phyloP scores from a whole-genome alignment of 2,888 invertebrate genomes.

The Euclidia mi region DNA sequence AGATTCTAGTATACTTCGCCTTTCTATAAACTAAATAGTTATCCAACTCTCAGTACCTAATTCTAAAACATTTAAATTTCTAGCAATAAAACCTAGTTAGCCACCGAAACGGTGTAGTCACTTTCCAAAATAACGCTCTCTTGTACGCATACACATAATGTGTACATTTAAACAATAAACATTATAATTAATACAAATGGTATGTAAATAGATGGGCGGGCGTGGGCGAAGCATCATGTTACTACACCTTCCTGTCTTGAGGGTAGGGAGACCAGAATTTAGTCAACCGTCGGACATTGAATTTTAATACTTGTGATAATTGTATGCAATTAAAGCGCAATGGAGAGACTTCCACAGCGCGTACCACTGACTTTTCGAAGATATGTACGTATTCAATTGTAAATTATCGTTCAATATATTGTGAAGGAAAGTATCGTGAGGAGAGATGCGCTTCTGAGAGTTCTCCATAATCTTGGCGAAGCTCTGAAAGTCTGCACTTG shows the following conservation, averaged over 20 bases:
- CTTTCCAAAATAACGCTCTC: conserved; percentile 39
- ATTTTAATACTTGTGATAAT: too few relatives aligned
- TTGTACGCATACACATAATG: conserved; percentile 1
- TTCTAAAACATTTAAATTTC: conserved; percentile 20
- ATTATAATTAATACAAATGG: conserved; percentile 28
- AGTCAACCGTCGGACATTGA: background rate
- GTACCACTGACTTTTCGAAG: too few relatives aligned
- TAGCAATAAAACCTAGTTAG: conserved; percentile 15
- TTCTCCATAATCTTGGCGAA: too few relatives aligned
- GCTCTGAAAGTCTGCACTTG: too few relatives aligned
- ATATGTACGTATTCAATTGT: too few relatives aligned
- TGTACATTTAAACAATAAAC: conserved; percentile 26
- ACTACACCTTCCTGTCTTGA: conserved; percentile 46
- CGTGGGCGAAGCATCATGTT: conserved; percentile 41
- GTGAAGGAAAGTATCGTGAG: too few relatives aligned
- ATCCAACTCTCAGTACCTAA: background rate
- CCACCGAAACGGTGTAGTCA: conserved; percentile 22
- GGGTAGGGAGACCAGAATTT: conserved; percentile 13
- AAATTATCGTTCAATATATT: too few relatives aligned
- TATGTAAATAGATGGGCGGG: conserved; percentile 35
- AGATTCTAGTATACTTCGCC: too few relatives aligned
- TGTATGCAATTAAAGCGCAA: too few relatives aligned
- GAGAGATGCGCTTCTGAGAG: too few relatives aligned
- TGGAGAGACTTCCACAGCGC: too few relatives aligned
- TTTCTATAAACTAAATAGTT: background rate